phyloP scores from a whole-genome alignment of 2,888 invertebrate genomes.

The Chalcis sispes region DNA sequence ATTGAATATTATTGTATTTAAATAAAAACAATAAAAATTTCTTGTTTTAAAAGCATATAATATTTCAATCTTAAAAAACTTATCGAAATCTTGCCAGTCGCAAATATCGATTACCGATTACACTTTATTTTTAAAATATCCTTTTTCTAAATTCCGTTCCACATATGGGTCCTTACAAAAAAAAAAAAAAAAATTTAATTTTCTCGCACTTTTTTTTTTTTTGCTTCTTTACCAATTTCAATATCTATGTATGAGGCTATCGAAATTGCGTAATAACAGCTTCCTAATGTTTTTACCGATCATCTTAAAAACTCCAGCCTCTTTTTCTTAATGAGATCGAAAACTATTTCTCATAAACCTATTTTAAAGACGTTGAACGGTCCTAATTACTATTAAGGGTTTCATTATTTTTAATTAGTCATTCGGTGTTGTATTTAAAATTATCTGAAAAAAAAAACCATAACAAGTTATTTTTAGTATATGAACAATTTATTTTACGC shows the following conservation, averaged over 20 bases:
- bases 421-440: too few species aligned
- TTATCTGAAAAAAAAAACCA: too few species aligned
- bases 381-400: neutral
- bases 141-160: slow-evolving; percentile 2
- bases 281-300: slow-evolving; percentile 32
- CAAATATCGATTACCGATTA: too few species aligned
- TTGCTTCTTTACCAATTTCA: slow-evolving; percentile 22
- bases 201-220: neutral
- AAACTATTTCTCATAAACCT: slow-evolving; percentile 14
- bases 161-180: too few species aligned
- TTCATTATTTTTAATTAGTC: too few species aligned
- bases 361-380: neutral
- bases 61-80: too few species aligned
- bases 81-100: too few species aligned
- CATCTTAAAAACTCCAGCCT: neutral
- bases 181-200: neutral
- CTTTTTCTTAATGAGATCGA: slow-evolving; percentile 20
- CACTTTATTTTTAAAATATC: neutral
- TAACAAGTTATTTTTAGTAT: too few species aligned
- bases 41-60: too few species aligned
- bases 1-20: too few species aligned
- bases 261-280: slow-evolving; percentile 38
- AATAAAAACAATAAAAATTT: too few species aligned
- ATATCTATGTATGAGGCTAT: slow-evolving; percentile 51
- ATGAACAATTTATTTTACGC: too few species aligned